Evolutionary conservation across 2,888 invertebrate genomes (phyloP), one percentile per base, ranked within the genome.

Genomic region (Charanyca ferruginea): DNA sequence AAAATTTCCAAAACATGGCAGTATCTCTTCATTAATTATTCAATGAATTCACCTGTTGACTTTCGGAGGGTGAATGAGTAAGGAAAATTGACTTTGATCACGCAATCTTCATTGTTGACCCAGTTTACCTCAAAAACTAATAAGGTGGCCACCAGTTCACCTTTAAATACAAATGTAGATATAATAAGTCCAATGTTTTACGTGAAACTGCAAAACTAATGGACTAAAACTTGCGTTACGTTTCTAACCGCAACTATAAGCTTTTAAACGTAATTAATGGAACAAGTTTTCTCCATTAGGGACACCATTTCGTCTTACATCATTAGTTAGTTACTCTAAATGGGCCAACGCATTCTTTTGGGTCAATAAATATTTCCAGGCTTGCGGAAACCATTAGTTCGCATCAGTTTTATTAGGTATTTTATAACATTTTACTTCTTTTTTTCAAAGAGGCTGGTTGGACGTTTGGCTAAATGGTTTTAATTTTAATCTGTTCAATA

Each of bases 21-120:
- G 57, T 82, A 73, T 72, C 79, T 80, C 80, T 84, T 85, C 83
- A 87, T 92, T 91, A 90, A 90, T 90, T 90, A 92, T 92, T 90
- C 89, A 92, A 85, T 86, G 81, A 82, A 83, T 86, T 81, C 92
- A 93, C 94, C 93, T 94, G 94, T 94, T 93, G 93, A 84, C 80
- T 83, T 77, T 78, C 67, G 68, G 80, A 77, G 84, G 86, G 85
- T 71, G 80, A 83, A 74, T 76, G 80, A 69, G 73, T 83, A 75
- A 77, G 85, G 85, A 83, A 81, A 85, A 90, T 84, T 84, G 84
- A 76, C 72, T 79, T 66, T 77, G 73, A 88, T 85, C 94, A 93
- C 92, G 93, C 92, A 59, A 90, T 70, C 70, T 66, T 80, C 63
- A 53, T 73, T 70, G 62, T 69, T 82, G 87, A 85, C 87, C 89